Evolutionary conservation across 2,113 vertebrate genomes (phyloP).

Genomic region (Colius striatus): DNA sequence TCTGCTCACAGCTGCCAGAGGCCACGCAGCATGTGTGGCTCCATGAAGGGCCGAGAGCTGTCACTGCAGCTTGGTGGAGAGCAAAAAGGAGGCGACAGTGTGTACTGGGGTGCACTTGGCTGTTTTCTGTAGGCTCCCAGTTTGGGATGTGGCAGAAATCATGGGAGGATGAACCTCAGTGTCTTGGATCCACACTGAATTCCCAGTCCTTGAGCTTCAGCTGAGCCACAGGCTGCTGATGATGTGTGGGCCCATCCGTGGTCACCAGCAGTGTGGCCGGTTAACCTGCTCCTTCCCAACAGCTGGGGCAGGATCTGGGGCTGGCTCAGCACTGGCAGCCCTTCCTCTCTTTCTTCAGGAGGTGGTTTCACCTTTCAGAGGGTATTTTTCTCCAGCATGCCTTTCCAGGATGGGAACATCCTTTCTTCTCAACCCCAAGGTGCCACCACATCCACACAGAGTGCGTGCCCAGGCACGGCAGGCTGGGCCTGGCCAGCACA

Average conservation of each 20-base stretch:
- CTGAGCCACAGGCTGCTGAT: not conserved
- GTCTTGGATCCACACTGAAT: not conserved
- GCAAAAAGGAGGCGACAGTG: not conserved
- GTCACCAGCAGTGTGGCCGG: not conserved
- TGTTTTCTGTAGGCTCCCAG: not conserved
- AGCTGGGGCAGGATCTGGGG: constrained; percentile 10
- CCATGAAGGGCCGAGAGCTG: not conserved
- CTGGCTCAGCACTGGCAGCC: not conserved
- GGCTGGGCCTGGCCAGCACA: not conserved
- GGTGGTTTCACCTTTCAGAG: not conserved
- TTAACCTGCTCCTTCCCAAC: not conserved
- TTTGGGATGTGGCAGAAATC: not conserved
- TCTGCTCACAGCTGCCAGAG: too few species aligned
- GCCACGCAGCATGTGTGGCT: too few species aligned
- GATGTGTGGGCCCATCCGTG: not conserved
- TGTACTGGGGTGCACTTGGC: not conserved
- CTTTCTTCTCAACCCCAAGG: not conserved
- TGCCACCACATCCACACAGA: not conserved
- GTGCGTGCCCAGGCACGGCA: not conserved
- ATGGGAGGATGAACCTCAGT: not conserved
- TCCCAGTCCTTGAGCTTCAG: not conserved
- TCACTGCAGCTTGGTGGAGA: not conserved
- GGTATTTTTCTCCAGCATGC: not conserved
- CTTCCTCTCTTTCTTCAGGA: not conserved
- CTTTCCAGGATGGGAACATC: not conserved